Conservation (phyloP, 2,797 vertebrate species). For the Pelobates cultripes region DNA sequence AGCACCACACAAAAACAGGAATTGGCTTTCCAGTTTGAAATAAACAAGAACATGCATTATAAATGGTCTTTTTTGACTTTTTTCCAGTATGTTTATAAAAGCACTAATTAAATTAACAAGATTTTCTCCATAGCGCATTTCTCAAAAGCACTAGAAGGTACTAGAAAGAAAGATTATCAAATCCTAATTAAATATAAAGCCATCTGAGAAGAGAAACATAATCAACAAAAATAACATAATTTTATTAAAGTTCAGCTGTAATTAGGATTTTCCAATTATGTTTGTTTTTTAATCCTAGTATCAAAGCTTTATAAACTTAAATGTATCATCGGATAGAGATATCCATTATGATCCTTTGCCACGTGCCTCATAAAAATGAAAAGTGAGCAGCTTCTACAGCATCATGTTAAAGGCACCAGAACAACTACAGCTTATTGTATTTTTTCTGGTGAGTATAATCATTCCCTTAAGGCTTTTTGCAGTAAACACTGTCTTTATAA, state of each 20-base stretch:
- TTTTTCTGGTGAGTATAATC: no score
- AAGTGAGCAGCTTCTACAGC: background rate
- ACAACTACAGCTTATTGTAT: no score
- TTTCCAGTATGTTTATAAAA: conserved; percentile 44
- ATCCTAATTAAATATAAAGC: conserved; percentile 65
- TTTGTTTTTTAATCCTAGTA: conserved; percentile 47
- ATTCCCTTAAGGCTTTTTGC: no score
- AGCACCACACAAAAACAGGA: no score
- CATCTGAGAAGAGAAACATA: conserved; percentile 54
- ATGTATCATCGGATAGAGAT: conserved; percentile 5
- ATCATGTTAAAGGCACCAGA: background rate
- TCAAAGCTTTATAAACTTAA: conserved; percentile 40
- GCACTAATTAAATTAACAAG: conserved; percentile 38
- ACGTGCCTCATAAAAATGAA: background rate
- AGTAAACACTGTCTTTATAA: no score
- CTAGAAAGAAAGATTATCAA: conserved; percentile 59
- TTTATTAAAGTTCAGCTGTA: conserved; percentile 62
- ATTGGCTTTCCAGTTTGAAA: background rate
- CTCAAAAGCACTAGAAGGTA: conserved; percentile 59
- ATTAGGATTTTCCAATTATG: conserved; percentile 58
- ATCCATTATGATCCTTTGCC: conserved; percentile 2
- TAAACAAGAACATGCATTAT: background rate
- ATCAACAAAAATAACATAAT: conserved; percentile 65
- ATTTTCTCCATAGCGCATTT: conserved; percentile 57
- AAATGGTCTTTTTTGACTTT: background rate